Evolutionary conservation across 1,140 invertebrate genomes (phyloP), one percentile per base, ranked within the genome.

Genomic region (Drosophila tristis): DNA sequence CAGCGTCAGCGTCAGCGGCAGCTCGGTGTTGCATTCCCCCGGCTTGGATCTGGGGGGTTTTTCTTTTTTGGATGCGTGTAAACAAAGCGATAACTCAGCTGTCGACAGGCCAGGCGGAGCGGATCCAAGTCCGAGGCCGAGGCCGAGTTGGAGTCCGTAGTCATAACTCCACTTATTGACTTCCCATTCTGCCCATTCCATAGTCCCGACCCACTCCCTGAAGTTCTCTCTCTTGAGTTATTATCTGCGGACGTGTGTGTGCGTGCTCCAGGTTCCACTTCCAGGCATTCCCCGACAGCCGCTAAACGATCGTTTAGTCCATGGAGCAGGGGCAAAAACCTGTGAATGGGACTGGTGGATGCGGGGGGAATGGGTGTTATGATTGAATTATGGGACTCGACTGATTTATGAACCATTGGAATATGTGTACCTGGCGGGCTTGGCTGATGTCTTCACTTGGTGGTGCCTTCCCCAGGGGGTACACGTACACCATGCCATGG

Each of bases 271-370:
- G 62, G 65, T 50, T 54, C 42, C 56, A 39, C 42, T 15, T 61
- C n/a, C 44, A 42, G 20, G 31, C 23, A 8, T 43, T 57, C 25
- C 16, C 55, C 44, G 60, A 39, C 20, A 60, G 45, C 57, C 73
- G 73, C 75, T 87, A 87, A 86, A 78, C 82, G 82, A 86, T 86
- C 82, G 82, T 67, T 86, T 81, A 81, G 74, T 57, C 74, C 63
- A 64, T 76, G 80, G 61, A 60, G 70, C 65, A 61, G 59, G 72
- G 66, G 42, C 15, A 43, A 8, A 8, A 43, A 47, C 26, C 54
- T 39, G 11, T 35, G 68, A 66, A 64, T 60, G 62, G 39, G 35
- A 51, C 60, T 48, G 58, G 25, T 20, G 20, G 20, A 20, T 2
- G 20, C 20, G 20, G 20, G 11, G 4, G 16, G 39, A 9, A 39